Evolutionary conservation across 2,888 invertebrate species (phyloP).

Genomic region (Hanleya hanleyi): DNA sequence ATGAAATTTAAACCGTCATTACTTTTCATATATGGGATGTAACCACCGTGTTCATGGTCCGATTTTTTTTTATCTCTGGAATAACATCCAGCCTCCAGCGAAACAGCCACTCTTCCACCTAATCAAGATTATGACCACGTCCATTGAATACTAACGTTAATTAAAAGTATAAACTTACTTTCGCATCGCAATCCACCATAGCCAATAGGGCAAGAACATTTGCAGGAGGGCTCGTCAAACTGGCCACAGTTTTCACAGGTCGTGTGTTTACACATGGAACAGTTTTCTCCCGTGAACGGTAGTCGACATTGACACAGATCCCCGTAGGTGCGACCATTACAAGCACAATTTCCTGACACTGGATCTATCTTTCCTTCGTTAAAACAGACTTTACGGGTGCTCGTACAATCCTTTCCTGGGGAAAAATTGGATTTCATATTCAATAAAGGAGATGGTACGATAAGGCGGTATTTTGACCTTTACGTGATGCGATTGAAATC

Average conservation of each 20-base stretch:
- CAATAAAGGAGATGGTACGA: too few relatives aligned
- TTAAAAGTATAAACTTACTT: neutral
- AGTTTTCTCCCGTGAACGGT: conserved; percentile 1
- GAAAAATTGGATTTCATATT: too few relatives aligned
- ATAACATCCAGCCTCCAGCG: too few relatives aligned
- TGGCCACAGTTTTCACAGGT: neutral
- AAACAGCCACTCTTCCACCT: too few relatives aligned
- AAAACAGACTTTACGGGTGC: neutral
- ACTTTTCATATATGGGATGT: too few relatives aligned
- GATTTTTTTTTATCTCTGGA: too few relatives aligned
- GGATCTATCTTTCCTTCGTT: neutral
- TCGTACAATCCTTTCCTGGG: neutral
- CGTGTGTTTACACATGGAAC: neutral
- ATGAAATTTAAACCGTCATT: too few relatives aligned
- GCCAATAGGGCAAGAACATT: neutral
- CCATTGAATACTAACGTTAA: too few relatives aligned
- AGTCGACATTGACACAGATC: neutral
- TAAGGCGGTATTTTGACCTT: too few relatives aligned
- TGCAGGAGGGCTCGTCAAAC: neutral
- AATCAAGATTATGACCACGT: too few relatives aligned
- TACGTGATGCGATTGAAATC: too few relatives aligned
- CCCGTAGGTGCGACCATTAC: neutral
- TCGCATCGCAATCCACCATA: neutral
- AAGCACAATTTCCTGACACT: neutral
- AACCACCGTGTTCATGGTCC: too few relatives aligned